These are phyloP conservation scores for Opisthocomus hoazin DNA, from an alignment of 2,113 vertebrate species.

Conservation along the genomic window DNA sequence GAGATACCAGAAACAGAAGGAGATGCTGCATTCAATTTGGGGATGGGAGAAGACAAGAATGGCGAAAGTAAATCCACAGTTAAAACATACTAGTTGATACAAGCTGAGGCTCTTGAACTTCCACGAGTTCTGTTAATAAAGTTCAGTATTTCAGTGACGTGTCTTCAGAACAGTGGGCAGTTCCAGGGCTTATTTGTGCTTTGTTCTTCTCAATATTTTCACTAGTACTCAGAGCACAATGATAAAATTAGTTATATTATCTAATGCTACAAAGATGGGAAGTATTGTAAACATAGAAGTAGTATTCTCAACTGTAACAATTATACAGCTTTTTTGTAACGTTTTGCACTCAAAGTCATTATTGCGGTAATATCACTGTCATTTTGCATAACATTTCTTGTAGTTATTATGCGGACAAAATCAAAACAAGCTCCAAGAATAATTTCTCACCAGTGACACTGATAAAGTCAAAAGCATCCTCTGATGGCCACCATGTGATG, in stretches of 20 bases:
- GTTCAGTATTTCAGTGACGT: not conserved
- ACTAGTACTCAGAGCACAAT: not conserved
- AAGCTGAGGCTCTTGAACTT: not conserved
- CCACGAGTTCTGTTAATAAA: not conserved
- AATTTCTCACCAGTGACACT: not conserved
- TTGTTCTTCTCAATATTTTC: not conserved
- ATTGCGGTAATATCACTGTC: not conserved
- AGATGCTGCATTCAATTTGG: not conserved
- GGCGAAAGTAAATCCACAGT: not conserved
- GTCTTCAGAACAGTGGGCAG: not conserved
- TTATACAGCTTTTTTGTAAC: not conserved
- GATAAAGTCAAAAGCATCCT: not conserved
- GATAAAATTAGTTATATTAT: not conserved
- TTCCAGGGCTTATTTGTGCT: not conserved
- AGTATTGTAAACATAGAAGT: not conserved
- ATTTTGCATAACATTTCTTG: not conserved
- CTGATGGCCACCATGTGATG: not conserved
- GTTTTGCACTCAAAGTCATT: not conserved
- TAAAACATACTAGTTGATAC: not conserved
- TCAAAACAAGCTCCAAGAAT: not conserved
- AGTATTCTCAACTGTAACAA: not conserved
- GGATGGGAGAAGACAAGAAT: not conserved
- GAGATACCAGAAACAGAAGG: not conserved
- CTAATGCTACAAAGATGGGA: not conserved
- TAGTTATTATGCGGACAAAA: not conserved